Conservation (phyloP, 2,113 vertebrate genomes). For the Semicossyphus pulcher region DNA sequence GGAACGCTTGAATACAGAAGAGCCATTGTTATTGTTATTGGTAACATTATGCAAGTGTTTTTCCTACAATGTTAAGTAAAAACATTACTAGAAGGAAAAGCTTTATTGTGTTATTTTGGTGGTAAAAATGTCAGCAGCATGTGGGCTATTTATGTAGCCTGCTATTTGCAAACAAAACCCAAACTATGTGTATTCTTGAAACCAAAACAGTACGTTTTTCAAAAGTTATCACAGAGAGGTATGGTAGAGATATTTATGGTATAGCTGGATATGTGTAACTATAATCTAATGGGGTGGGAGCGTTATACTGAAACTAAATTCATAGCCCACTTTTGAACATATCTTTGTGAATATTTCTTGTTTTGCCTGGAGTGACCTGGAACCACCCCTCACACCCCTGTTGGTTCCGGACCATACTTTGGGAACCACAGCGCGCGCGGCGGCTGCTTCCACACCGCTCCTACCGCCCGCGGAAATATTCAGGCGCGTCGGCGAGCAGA, state of each 20-base stretch:
- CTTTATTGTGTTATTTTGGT: background rate
- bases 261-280: background rate
- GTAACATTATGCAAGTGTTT: no score
- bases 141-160: no score
- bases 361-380: conserved; percentile 8
- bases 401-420: conserved; percentile 38
- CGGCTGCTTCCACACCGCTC: conserved; percentile 14
- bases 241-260: no score
- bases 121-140: background rate
- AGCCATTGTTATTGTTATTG: no score
- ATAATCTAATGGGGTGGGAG: no score
- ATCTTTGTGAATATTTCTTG: background rate
- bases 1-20: no score
- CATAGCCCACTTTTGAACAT: background rate
- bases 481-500: conserved; percentile 31
- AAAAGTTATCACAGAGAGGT: no score
- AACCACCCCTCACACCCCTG: conserved; percentile 22
- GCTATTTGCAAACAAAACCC: no score
- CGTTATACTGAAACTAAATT: background rate
- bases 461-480: conserved; percentile 35
- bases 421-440: conserved; percentile 16
- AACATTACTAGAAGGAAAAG: no score
- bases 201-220: no score
- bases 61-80: no score
- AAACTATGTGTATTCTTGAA: no score